These are phyloP conservation scores for Deladenus siricidicola DNA, from an alignment of 2,888 invertebrate genomes.

Conservation along the genomic window DNA sequence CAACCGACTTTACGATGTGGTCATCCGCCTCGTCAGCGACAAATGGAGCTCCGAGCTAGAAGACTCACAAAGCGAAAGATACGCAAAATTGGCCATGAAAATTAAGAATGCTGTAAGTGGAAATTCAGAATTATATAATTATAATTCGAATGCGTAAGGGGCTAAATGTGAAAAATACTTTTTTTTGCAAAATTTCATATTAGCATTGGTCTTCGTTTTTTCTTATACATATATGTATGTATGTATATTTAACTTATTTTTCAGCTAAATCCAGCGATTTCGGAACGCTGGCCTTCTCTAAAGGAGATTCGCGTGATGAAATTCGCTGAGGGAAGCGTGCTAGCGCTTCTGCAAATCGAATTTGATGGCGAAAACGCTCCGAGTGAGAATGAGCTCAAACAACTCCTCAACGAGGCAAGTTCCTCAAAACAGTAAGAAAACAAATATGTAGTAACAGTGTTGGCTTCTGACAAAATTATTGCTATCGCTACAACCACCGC, in stretches of 20 bases:
- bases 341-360: conserved; percentile 23
- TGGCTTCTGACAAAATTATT: too few relatives aligned
- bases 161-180: too few relatives aligned
- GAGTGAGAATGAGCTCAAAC: conserved; percentile 13
- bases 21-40: conserved; percentile 11
- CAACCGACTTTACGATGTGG: conserved; percentile 17
- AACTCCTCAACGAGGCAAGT: conserved; percentile 20
- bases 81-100: neutral
- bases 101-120: conserved; percentile 7
- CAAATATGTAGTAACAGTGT: too few relatives aligned
- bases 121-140: too few relatives aligned
- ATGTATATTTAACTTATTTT: too few relatives aligned
- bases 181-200: neutral
- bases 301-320: conserved; percentile 13
- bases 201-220: neutral
- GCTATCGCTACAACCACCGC: too few relatives aligned
- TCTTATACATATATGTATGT: too few relatives aligned
- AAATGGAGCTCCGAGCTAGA: conserved; percentile 15
- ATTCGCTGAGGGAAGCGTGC: conserved; percentile 20
- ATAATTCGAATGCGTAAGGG: too few relatives aligned
- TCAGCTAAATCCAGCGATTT: conserved; percentile 10
- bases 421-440: too few relatives aligned
- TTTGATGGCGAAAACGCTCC: conserved; percentile 22
- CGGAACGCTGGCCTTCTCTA: conserved; percentile 13
- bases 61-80: neutral